A percentile compares a stretch with the other conserved stretches of the same genome.
These are phyloP conservation scores for Onychomys leucogaster DNA, from an alignment of 2,797 vertebrate genomes.

Conservation along the genomic window DNA sequence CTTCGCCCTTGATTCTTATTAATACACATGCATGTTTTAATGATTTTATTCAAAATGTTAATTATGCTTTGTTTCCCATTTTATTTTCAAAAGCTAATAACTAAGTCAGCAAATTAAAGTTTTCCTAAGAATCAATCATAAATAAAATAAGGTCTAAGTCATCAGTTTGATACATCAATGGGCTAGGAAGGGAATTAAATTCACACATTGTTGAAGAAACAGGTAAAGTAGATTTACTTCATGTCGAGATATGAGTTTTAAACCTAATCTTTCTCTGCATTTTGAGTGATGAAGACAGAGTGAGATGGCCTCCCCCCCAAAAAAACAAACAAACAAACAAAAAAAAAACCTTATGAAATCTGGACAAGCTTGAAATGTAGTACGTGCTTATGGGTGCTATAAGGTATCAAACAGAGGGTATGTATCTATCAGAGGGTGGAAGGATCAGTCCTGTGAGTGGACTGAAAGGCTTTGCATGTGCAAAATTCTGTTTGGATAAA, in stretches of 20 bases:
- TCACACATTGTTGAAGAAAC: background rate
- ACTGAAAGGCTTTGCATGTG: background rate
- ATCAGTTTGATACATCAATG: background rate
- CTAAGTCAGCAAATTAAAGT: background rate
- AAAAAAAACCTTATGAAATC: background rate
- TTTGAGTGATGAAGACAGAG: background rate
- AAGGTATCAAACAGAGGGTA: too few relatives aligned
- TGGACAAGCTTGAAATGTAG: background rate
- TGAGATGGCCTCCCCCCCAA: background rate
- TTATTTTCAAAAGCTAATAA: background rate
- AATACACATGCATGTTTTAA: background rate
- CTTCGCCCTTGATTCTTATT: background rate
- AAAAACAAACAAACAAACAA: too few relatives aligned
- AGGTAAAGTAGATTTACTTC: background rate
- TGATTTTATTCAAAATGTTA: background rate
- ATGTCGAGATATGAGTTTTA: background rate
- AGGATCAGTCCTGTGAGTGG: background rate
- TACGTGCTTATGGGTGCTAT: background rate
- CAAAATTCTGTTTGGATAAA: background rate
- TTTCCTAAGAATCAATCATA: background rate
- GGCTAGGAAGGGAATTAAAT: background rate
- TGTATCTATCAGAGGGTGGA: too few relatives aligned
- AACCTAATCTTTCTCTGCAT: background rate
- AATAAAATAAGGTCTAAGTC: background rate
- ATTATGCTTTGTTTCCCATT: background rate